A percentile compares a stretch with the other conserved stretches of the same genome.
Conservation (phyloP, 37 sponge, comb jelly and placozoan genomes). For the Chondrilla cf. caribensis region DNA sequence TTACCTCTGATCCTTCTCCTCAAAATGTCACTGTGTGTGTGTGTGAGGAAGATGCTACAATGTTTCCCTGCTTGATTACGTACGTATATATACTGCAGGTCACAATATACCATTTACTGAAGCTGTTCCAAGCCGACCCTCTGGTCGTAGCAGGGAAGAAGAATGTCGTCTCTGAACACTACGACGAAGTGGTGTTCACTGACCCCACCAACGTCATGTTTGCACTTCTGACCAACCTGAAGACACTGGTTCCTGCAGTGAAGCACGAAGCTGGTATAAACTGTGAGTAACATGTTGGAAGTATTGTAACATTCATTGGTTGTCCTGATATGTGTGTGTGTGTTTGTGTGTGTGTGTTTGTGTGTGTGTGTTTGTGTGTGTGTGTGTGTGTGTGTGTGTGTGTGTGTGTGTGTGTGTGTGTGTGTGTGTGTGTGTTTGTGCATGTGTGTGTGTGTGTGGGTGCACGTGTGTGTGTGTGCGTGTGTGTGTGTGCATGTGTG, state of each 20-base stretch:
- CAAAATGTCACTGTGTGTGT: too few relatives aligned
- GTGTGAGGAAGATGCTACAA: too few relatives aligned
- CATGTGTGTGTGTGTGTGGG: slow-evolving; percentile 25
- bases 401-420: slow-evolving; percentile 12
- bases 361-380: slow-evolving; percentile 20
- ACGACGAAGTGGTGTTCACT: slow-evolving; percentile 93
- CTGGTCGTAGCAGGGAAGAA: slow-evolving; percentile 78
- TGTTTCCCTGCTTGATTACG: too few relatives aligned
- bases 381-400: slow-evolving; percentile 16
- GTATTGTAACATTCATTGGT: not conserved
- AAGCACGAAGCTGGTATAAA: slow-evolving; percentile 71
- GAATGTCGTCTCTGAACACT: slow-evolving; percentile 86
- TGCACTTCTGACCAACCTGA: slow-evolving; percentile 58
- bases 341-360: slow-evolving; percentile 8
- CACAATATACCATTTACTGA: slow-evolving; percentile 88
- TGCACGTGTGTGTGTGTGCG: slow-evolving; percentile 1
- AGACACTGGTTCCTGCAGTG: slow-evolving; percentile 56
- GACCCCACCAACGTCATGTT: slow-evolving; percentile 82
- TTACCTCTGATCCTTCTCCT: too few relatives aligned
- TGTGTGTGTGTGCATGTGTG: slow-evolving; percentile 21
- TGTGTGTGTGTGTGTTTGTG: slow-evolving; percentile 23
- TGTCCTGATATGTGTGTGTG: slow-evolving; percentile 1
- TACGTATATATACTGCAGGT: too few relatives aligned
- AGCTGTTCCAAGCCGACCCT: slow-evolving; percentile 89
- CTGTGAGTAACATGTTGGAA: slow-evolving; percentile 44